Conservation (phyloP, 2,113 vertebrate species). For the Dunckerocampus dactyliophorus region DNA sequence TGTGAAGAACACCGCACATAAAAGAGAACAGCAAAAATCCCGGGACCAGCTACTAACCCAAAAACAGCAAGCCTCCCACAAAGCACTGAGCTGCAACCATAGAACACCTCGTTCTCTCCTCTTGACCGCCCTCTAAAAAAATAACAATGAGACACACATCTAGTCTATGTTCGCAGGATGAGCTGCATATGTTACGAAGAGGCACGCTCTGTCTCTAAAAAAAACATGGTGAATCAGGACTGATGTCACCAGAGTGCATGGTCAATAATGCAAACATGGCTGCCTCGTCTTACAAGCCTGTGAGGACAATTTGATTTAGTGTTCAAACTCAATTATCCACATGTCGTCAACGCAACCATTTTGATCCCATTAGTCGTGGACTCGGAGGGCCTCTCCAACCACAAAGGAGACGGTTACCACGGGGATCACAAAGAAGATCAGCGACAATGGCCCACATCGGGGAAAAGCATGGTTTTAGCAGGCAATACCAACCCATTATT, state of each 20-base stretch:
- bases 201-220: slow-evolving; percentile 3
- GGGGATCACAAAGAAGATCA: slow-evolving; percentile 12
- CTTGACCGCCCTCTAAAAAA: slow-evolving; percentile 11
- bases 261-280: slow-evolving; percentile 3
- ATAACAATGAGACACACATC: slow-evolving; percentile 20
- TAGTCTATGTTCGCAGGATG: slow-evolving; percentile 26
- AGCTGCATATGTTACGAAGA: neutral
- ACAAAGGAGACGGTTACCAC: slow-evolving; percentile 8
- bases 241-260: slow-evolving; percentile 7
- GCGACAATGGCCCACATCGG: neutral
- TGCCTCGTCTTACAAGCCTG: slow-evolving; percentile 13
- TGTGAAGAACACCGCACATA: slow-evolving; percentile 46
- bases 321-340: slow-evolving; percentile 43
- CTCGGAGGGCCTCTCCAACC: slow-evolving; percentile 38
- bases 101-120: slow-evolving; percentile 34
- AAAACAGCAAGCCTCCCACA: slow-evolving; percentile 39
- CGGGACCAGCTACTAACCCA: slow-evolving; percentile 17
- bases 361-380: slow-evolving; percentile 47
- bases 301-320: slow-evolving; percentile 25
- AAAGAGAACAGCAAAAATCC: slow-evolving; percentile 47
- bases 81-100: slow-evolving; percentile 23
- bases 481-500: too few species aligned
- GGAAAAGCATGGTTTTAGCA: neutral
- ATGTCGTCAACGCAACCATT: slow-evolving; percentile 36
- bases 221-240: slow-evolving; percentile 4